Conservation (phyloP, 2,797 vertebrate species). For the Anableps anableps region DNA sequence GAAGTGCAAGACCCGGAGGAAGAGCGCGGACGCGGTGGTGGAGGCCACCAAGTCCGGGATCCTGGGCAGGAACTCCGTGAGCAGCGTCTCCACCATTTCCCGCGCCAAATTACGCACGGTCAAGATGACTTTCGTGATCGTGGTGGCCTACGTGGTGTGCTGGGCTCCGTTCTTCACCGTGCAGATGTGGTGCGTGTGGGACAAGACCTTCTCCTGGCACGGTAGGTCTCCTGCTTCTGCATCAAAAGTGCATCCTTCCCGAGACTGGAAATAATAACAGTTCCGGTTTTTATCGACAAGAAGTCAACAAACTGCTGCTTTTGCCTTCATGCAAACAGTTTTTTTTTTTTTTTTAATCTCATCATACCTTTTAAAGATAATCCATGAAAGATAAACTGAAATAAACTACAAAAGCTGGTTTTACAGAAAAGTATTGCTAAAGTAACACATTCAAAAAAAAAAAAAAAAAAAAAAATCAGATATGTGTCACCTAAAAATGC, state of each 20-base stretch:
- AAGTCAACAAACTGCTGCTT: too few species aligned
- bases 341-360: neutral
- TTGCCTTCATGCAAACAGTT: neutral
- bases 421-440: too few species aligned
- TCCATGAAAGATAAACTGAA: neutral
- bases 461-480: neutral
- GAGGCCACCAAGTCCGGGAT: constrained; percentile 65
- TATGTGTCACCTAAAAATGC: neutral
- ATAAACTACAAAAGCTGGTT: too few species aligned
- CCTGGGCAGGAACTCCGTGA: constrained; percentile 83
- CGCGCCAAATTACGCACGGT: constrained; percentile 93
- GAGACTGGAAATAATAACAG: neutral
- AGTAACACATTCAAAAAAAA: too few species aligned
- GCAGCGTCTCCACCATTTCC: constrained; percentile 88
- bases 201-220: constrained; percentile 81
- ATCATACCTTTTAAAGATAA: neutral
- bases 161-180: constrained; percentile 93
- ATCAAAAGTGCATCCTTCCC: neutral
- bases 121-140: constrained; percentile 95
- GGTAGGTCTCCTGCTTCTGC: constrained; percentile 57
- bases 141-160: constrained; percentile 90
- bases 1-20: constrained; percentile 80
- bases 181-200: constrained; percentile 97
- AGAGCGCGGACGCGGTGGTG: neutral
- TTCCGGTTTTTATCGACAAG: too few species aligned